Base-by-base conservation (phyloP, 1,140 invertebrate species). In the Mya arenaria region DNA sequence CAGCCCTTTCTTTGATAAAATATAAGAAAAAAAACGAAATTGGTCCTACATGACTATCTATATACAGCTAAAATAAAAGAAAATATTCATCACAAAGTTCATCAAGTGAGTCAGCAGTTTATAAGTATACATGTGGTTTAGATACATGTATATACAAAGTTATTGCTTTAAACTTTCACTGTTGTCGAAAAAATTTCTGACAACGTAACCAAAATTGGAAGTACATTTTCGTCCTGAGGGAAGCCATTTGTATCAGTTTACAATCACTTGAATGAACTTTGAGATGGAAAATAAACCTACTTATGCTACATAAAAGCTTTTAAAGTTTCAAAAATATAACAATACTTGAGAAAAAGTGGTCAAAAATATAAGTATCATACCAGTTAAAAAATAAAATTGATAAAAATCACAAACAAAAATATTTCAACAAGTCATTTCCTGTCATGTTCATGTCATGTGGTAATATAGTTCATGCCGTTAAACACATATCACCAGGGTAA, bases 341-440 rank as follows among this genome's bases (percentile, higher is more conserved):
- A 68, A 65, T 55, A 30, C 52, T 78, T 44, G n/a, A 65, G 56
- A 78, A 65, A 78, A 78, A 56, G 75, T 68, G 28, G 55, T 78
- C 75, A 36, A 78, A 78, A 78, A 78, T 55, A 78, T 56, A 78
- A 78, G 62, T 68, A 62, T 30, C 19, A 30, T 34, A 66, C 62
- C 41, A 66, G 32, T 78, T 78, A 66, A 78, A 34, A 78, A 78
- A 78, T 78, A 78, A 78, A 78, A 78, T 41, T 39, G 37, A 68
- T 78, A 78, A 78, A 78, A 78, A 75, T 78, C 75, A 78, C 75
- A 78, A 78, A 78, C 41, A 68, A 68, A 48, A 63, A 68, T 68
- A 28, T 68, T n/a, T 62, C 75, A 78, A 78, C 75, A 78, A 78
- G 68, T 52, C 48, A n/a, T 17, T 52, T n/a, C 25, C 19, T 52